Evolutionary conservation across 1,140 invertebrate genomes (phyloP), one percentile per base, ranked within the genome.

Genomic region (Drosophila arizonae): DNA sequence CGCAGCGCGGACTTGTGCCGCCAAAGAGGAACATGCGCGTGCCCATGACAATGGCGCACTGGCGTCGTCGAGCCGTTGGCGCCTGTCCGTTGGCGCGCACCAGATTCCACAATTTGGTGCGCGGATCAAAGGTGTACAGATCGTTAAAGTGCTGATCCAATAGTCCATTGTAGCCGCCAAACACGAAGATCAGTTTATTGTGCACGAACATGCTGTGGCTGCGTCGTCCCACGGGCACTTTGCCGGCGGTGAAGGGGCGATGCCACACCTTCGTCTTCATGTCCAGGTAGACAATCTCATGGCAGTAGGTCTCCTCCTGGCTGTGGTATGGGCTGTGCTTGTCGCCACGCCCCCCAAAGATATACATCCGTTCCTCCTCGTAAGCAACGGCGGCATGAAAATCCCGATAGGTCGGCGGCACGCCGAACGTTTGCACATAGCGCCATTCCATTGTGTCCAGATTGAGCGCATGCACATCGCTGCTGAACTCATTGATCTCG

Each of bases 171-270:
- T 95, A 98, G 9, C 97, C 97, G 41, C 97, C 97, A 93, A 98
- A 98, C 51, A 98, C 94, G 81, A 96, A 97, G 90, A 98, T 94
- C 75, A 94, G 92, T 24, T 94, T 94, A 72, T 95, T 94, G 85
- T 97, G 94, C 1, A 95, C 92, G 94, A 97, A 97, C 76, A 97
- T 95, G 76, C 97, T 97, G 93, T 98, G 97, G 90, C 96, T 97
- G 36, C 97, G 93, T 72, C 97, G 92, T 50, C 97, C 97, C 64
- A 93, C 92, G 5, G 97, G 94, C 75, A 93, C 92, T 24, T 93
- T 92, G 13, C 95, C 95, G 11, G 87, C 92, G 6, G 93, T 93
- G 8, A 92, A 81, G 43, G 95, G 93, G n/a, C 92, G 92, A 26
- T 93, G 90, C 97, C 97, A 98, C 48, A 92, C 93, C 52, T 94